Evolutionary conservation across 92 coral and sea anemone species (phyloP), one percentile per base, ranked within the genome.

Genomic region (Virgularia gustaviana): DNA sequence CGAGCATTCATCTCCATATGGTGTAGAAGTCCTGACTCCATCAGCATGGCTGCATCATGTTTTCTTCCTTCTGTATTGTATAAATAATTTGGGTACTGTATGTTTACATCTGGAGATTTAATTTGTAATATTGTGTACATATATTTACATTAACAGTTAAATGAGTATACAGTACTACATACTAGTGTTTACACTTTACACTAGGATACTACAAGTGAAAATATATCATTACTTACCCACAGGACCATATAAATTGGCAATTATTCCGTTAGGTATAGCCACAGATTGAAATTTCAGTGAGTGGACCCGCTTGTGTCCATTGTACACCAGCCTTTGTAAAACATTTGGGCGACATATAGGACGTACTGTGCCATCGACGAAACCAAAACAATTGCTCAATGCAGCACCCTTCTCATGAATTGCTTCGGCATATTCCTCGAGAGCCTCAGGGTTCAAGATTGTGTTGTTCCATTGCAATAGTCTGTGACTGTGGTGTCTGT

Each of bases 1-100:
- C 24, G 38, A 43, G 88, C 68, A 64, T 72, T 43, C 27, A 27
- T 32, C 41, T 62, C 47, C 49, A 62, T 25, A 31, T 62, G 49
- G 38, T 37, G 49, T 32, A 62, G 41, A 34, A 62, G 41, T 12
- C 70, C 70, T 9, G 70, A 62, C 20, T 32, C 28, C 23, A 39
- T 19, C 25, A 62, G 70, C 70, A 62, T 62, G 19, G 42, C 37
- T 2, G 70, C 49, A 62, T 35, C 70, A 62, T 62, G 70, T 20
- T 10, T 62, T 39, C 19, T 62, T 36, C 70, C 39, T 12, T 29
- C 41, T 31, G 60, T 6, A 22, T 24, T 24, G 32, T 25, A 35
- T 36, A 22, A 36, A 62, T 13, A 62, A 15, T 47, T 47, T 15
- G 22, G 22, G 22, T 3, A 47, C 15, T 4, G 22, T 15, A 47